These are phyloP conservation scores for Helicorthomorpha holstii DNA, from an alignment of 1,140 invertebrate genomes.

Conservation along the genomic window DNA sequence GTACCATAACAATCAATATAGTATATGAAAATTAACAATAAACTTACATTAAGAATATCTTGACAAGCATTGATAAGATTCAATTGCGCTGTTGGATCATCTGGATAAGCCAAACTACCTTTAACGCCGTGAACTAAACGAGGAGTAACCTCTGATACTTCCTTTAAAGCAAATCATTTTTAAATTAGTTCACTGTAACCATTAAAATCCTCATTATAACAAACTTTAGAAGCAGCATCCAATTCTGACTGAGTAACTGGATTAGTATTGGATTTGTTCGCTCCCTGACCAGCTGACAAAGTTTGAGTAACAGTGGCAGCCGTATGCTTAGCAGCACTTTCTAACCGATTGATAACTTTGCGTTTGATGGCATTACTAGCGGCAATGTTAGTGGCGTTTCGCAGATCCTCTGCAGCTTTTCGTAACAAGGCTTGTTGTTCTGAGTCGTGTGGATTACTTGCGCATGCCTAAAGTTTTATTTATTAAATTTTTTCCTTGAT, in stretches of 20 bases:
- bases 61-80: constrained; percentile 73
- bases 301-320: constrained; percentile 78
- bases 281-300: constrained; percentile 55
- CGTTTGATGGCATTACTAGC: constrained; percentile 58
- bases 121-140: constrained; percentile 63
- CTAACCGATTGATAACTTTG: constrained; percentile 55
- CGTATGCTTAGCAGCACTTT: constrained; percentile 64
- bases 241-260: constrained; percentile 49
- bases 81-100: constrained; percentile 54
- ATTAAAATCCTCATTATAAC: neutral
- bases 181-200: neutral
- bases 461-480: constrained; percentile 40
- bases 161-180: constrained; percentile 12
- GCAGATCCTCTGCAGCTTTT: constrained; percentile 74
- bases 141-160: constrained; percentile 61
- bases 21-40: neutral
- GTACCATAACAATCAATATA: constrained; percentile 4
- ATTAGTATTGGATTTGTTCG: constrained; percentile 50
- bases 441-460: constrained; percentile 63
- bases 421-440: constrained; percentile 65
- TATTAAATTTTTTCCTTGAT: neutral
- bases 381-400: constrained; percentile 69
- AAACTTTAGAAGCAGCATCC: constrained; percentile 48
- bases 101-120: constrained; percentile 46
- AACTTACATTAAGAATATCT: constrained; percentile 16